A percentile compares a stretch with the other conserved stretches of the same genome.
These are phyloP conservation scores for Orycteropus afer DNA, from an alignment of 2,113 vertebrate species.

Conservation along the genomic window DNA sequence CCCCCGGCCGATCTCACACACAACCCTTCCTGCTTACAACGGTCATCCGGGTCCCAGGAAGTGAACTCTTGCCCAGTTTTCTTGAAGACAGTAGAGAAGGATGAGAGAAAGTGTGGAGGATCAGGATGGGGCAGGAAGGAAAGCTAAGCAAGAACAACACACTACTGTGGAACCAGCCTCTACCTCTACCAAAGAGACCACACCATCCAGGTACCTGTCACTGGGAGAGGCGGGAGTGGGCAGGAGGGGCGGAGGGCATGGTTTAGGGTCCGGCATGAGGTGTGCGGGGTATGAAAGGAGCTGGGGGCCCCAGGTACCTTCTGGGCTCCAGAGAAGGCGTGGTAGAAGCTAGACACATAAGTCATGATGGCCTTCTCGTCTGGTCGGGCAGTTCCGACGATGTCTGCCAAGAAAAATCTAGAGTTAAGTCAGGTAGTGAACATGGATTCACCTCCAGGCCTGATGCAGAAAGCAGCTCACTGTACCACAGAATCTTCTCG, in stretches of 20 bases:
- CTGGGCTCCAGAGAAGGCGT: conserved; percentile 99
- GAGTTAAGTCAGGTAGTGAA: conserved; percentile 80
- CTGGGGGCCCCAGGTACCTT: conserved; percentile 94
- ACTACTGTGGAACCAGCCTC: conserved; percentile 80
- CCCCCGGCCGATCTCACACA: background rate
- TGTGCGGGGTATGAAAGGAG: conserved; percentile 81
- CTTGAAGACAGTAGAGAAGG: background rate
- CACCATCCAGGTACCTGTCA: conserved; percentile 77
- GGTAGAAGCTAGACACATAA: conserved; percentile 99
- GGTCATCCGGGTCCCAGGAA: background rate
- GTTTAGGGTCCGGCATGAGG: conserved; percentile 70
- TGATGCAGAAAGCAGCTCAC: background rate
- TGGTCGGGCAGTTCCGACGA: conserved; percentile 98
- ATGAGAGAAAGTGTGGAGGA: background rate
- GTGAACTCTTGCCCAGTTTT: background rate
- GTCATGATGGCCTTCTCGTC: conserved; percentile 99
- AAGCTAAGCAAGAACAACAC: background rate
- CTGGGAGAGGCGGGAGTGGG: conserved; percentile 79
- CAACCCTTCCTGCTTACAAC: background rate
- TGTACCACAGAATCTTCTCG: background rate
- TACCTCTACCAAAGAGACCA: conserved; percentile 81
- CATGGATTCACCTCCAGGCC: background rate
- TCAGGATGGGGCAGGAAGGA: background rate
- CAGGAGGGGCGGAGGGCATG: conserved; percentile 79
- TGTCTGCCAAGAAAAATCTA: conserved; percentile 92